Percentiles rank a stretch among this genome's conserved stretches.
Evolutionary conservation across 2,888 invertebrate genomes (phyloP).

Genomic region (Tridacna crocea): DNA sequence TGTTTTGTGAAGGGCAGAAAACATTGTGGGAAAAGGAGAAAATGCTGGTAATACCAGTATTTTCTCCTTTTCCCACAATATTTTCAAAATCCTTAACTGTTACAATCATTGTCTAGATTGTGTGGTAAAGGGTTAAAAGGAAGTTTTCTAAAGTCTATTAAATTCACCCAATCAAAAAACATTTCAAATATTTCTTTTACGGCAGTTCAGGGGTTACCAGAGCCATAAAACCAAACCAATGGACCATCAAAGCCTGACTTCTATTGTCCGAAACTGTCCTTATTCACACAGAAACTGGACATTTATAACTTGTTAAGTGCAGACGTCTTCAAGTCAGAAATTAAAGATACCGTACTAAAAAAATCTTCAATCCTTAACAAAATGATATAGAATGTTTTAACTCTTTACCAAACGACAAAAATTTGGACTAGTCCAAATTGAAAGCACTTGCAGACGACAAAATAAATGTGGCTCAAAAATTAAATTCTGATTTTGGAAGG

Average conservation of each 20-base stretch:
- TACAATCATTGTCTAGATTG: not conserved
- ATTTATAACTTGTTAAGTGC: not conserved
- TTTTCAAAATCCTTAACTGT: not conserved
- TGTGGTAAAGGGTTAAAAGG: not conserved
- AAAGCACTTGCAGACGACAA: too few species aligned
- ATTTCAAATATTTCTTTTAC: not conserved
- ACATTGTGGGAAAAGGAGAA: slow-evolving; percentile 2
- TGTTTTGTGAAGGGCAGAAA: not conserved
- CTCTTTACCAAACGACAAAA: too few species aligned
- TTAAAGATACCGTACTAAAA: not conserved
- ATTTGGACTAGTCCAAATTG: too few species aligned
- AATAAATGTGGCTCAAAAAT: too few species aligned
- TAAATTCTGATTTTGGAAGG: too few species aligned
- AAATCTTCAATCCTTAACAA: too few species aligned
- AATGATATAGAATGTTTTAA: too few species aligned
- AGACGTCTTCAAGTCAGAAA: not conserved
- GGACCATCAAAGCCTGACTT: not conserved
- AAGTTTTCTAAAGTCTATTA: not conserved
- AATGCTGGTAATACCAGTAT: not conserved
- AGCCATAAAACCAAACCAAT: slow-evolving; percentile 4
- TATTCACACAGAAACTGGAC: not conserved
- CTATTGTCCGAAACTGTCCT: not conserved
- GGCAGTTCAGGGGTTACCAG: slow-evolving; percentile 12
- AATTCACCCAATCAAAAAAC: too few species aligned
- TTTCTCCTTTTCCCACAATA: slow-evolving; percentile 1